These are phyloP conservation scores for Taenioides sp. DNA, from an alignment of 2,797 vertebrate genomes.

Conservation along the genomic window DNA sequence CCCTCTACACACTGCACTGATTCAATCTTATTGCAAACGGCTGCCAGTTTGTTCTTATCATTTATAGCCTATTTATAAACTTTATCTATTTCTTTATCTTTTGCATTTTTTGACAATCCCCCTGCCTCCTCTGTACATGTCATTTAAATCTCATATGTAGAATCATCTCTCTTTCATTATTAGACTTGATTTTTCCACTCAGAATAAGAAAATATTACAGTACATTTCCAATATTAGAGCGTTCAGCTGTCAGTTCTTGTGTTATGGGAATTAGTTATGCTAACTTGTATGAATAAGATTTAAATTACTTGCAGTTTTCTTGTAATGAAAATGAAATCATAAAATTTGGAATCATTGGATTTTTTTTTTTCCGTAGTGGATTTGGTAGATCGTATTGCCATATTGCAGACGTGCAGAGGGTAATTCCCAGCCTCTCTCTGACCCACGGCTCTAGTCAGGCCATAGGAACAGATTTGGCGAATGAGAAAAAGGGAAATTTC, in stretches of 20 bases:
- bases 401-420: constrained; percentile 37
- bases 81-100: neutral
- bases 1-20: constrained; percentile 21
- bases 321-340: no score
- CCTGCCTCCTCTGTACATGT: no score
- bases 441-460: constrained; percentile 63
- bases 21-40: constrained; percentile 43
- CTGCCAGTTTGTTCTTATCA: constrained; percentile 4
- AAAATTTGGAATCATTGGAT: no score
- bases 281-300: no score
- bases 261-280: neutral
- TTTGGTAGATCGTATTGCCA: neutral
- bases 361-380: no score
- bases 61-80: neutral
- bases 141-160: no score
- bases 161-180: neutral
- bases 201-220: no score
- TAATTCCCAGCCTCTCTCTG: constrained; percentile 72
- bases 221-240: no score
- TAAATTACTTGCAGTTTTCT: no score
- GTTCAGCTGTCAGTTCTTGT: no score
- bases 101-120: no score
- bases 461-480: constrained; percentile 28
- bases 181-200: neutral
- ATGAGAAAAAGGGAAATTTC: constrained; percentile 31